phyloP scores from a whole-genome alignment of 2,113 vertebrate species.

The Phainopepla nitens region DNA sequence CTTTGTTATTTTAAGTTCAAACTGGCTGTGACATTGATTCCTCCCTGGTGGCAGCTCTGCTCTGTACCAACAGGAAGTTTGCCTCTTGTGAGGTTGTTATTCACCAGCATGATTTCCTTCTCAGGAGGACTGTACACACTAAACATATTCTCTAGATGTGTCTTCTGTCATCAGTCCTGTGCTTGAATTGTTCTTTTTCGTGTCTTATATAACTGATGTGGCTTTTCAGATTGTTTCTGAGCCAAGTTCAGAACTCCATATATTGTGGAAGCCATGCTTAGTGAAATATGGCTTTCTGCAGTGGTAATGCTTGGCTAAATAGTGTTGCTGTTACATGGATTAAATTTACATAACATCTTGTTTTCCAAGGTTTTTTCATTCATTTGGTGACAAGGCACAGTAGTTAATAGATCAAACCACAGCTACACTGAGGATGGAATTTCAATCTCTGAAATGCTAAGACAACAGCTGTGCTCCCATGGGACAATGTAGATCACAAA shows the following conservation, averaged over 20 bases:
- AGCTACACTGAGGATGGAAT: neutral
- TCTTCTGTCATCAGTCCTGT: neutral
- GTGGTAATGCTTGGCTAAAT: neutral
- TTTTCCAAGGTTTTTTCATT: neutral
- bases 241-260: neutral
- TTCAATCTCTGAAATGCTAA: neutral
- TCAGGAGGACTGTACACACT: neutral
- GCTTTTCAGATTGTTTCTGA: neutral
- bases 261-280: neutral
- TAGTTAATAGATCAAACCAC: neutral
- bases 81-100: neutral
- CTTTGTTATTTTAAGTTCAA: neutral
- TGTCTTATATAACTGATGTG: neutral
- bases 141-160: neutral
- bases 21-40: neutral
- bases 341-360: conserved; percentile 23
- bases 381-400: neutral
- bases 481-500: neutral
- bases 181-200: neutral
- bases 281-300: neutral
- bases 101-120: neutral
- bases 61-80: neutral
- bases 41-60: neutral
- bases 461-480: neutral
- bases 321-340: neutral